Evolutionary conservation across 2,113 vertebrate species (phyloP), one percentile per base, ranked within the genome.

Genomic region (Ifrita kowaldi): DNA sequence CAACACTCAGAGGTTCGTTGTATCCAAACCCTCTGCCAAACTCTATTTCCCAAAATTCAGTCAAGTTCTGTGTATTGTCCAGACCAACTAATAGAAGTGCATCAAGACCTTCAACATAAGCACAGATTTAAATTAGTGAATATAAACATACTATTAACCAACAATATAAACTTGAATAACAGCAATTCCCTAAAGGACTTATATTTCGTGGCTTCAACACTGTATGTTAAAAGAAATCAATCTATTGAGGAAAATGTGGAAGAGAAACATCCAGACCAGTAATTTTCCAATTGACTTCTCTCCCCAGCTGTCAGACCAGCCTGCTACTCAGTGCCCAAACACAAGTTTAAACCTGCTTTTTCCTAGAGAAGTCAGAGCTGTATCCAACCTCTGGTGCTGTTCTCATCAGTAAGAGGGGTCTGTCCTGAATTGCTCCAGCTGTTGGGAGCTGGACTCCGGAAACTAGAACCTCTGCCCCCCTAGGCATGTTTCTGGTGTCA

Each of bases 11-110:
- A 57, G 97, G 98, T 44, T 98, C 91, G 0, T 91, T 97, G 95
- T 99, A 99, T 10, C 84, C 93, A 69, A 99, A 98, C 6, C 99
- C 99, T 96, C 99, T 97, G 32, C 99, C 99, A 81, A 99, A 99
- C 89, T 99, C 98, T 60, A 99, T 84, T 95, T 98, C 98, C 96
- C 98, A 98, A 76, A 99, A 97, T 62, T 98, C 97, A 53, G 93
- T 84, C 57, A 97, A 55, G 52, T 98, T 96, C 23, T 84, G 95
- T 8, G 69, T 95, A 32, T 97, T 98, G 73, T 98, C 98, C 96
- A 99, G 88, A 19, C 98, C 99, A 90, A 99, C 93, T 4, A 97
- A 27, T 6, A 99, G 95, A 78, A 99, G 96, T 24, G 98, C 98
- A 85, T 97, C 97, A 80, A 99, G 60, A 10, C 98, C 99, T 99